These are phyloP conservation scores for Bufotes viridis DNA, from an alignment of 2,797 vertebrate genomes.

Conservation along the genomic window DNA sequence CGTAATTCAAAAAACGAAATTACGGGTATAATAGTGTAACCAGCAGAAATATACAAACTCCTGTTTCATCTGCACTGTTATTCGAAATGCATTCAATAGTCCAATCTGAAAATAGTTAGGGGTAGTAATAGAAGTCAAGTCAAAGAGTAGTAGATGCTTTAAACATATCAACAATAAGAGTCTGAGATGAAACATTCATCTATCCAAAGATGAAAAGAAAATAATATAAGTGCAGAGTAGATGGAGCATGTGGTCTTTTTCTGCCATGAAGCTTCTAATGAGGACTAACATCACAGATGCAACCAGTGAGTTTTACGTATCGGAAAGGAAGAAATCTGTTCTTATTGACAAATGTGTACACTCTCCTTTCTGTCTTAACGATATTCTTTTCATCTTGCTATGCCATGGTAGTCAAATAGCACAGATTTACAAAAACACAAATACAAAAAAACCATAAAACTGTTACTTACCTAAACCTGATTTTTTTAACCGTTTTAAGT, in stretches of 20 bases:
- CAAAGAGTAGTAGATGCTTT: no score
- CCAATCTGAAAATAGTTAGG: no score
- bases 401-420: no score
- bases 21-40: background rate
- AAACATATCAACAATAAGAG: no score
- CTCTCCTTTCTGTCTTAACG: background rate
- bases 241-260: no score
- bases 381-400: background rate
- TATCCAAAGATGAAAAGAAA: no score
- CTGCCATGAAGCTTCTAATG: no score
- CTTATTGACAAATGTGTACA: background rate
- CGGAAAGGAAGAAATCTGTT: background rate
- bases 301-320: background rate
- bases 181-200: no score
- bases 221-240: no score
- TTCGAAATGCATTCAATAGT: background rate
- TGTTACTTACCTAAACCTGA: constrained; percentile 82
- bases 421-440: background rate
- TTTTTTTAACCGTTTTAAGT: constrained; percentile 85
- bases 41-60: background rate
- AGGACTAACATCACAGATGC: background rate
- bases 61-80: background rate
- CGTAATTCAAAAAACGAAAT: no score
- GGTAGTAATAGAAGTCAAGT: no score
- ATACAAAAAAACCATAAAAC: background rate